Evolutionary conservation across 2,113 vertebrate species (phyloP).

Genomic region (Sapayoa aenigma): DNA sequence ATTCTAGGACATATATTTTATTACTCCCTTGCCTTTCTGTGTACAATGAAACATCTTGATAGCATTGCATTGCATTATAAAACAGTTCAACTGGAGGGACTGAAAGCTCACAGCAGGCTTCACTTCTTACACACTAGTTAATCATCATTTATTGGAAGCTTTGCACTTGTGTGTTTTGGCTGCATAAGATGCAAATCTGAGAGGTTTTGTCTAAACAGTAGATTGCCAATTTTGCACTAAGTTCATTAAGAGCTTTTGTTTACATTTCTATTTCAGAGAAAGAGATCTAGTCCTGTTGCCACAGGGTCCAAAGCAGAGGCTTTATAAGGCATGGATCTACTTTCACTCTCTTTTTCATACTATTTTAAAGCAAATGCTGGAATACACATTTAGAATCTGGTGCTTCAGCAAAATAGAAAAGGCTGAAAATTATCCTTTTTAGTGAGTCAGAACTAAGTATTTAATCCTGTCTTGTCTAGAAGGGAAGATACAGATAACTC

Average conservation of each 20-base stretch:
- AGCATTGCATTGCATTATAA: not conserved
- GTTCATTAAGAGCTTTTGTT: not conserved
- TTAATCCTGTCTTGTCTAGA: not conserved
- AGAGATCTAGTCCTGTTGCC: not conserved
- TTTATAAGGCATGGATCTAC: not conserved
- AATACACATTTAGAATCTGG: not conserved
- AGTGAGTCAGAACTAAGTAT: not conserved
- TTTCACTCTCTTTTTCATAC: not conserved
- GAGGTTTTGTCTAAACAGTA: not conserved
- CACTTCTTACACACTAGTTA: not conserved
- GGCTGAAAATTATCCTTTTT: not conserved
- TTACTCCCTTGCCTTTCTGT: not conserved
- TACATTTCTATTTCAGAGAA: not conserved
- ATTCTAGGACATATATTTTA: not conserved
- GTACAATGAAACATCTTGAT: not conserved
- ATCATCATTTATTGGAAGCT: not conserved
- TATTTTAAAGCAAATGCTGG: not conserved
- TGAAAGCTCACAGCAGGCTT: not conserved
- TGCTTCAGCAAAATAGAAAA: not conserved
- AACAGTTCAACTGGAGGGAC: not conserved
- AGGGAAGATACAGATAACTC: not conserved
- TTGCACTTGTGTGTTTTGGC: not conserved
- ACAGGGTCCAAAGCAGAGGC: not conserved
- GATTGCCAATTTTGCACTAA: not conserved
- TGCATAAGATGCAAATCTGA: not conserved